Evolutionary conservation across 1,140 invertebrate genomes (phyloP).

Genomic region (Lineus longissimus): DNA sequence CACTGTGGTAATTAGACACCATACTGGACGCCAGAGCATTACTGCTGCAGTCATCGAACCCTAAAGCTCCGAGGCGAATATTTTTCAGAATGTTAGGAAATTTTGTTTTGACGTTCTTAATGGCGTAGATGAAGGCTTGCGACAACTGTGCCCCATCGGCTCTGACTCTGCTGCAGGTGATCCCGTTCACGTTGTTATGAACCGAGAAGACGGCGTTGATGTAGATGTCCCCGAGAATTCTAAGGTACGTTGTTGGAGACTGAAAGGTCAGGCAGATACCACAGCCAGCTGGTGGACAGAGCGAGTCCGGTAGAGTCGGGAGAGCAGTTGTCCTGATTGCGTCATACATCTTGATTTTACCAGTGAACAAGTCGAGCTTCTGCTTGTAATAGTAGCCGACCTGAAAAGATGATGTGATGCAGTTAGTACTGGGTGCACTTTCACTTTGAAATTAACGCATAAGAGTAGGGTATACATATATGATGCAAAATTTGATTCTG

Average conservation of each 20-base stretch:
- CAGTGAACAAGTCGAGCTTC: slow-evolving; percentile 20
- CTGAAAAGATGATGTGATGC: not conserved
- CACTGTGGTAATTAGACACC: not conserved
- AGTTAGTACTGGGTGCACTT: not conserved
- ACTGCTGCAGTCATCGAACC: slow-evolving; percentile 41
- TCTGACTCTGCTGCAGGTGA: slow-evolving; percentile 62
- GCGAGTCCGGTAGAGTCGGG: slow-evolving; percentile 23
- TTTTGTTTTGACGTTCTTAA: slow-evolving; percentile 65
- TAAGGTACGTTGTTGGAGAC: slow-evolving; percentile 27
- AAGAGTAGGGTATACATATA: too few relatives aligned
- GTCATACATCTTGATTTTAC: slow-evolving; percentile 35
- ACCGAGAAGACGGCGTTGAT: slow-evolving; percentile 41
- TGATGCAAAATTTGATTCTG: too few relatives aligned
- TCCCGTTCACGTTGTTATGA: slow-evolving; percentile 24
- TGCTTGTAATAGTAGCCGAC: slow-evolving; percentile 3
- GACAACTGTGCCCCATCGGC: slow-evolving; percentile 68
- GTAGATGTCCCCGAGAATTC: slow-evolving; percentile 34
- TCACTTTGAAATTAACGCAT: too few relatives aligned
- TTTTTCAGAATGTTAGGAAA: slow-evolving; percentile 54
- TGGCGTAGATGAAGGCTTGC: slow-evolving; percentile 77
- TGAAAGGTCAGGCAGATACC: slow-evolving; percentile 27
- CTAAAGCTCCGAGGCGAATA: slow-evolving; percentile 60
- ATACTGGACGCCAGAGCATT: slow-evolving; percentile 15
- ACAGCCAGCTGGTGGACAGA: slow-evolving; percentile 27
- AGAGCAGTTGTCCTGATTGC: slow-evolving; percentile 21